A percentile compares a stretch with the other conserved stretches of the same genome.
These are phyloP conservation scores for Gambusia affinis DNA, from an alignment of 2,113 vertebrate species.

Conservation along the genomic window DNA sequence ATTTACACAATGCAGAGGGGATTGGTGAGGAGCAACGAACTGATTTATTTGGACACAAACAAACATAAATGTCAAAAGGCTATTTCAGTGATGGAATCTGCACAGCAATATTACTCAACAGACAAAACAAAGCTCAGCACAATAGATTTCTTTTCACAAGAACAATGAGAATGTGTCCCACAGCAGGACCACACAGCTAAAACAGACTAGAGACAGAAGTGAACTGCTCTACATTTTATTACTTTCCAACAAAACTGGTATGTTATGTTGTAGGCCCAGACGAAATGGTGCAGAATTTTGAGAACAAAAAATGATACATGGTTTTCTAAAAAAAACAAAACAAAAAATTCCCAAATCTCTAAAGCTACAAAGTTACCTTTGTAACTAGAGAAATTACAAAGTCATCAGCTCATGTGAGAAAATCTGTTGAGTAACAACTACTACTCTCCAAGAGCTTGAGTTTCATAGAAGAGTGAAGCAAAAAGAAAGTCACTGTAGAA, in stretches of 20 bases:
- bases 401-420: not conserved
- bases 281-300: no score
- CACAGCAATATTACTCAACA: not conserved
- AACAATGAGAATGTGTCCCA: not conserved
- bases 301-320: no score
- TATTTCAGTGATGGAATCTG: constrained; percentile 34
- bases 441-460: not conserved
- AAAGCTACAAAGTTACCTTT: no score
- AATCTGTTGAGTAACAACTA: not conserved
- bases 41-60: constrained; percentile 33
- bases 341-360: no score
- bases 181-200: not conserved
- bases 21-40: not conserved
- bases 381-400: not conserved
- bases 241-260: no score
- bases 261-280: no score
- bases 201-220: not conserved
- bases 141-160: not conserved
- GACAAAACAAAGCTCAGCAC: constrained; percentile 5
- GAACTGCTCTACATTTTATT: not conserved
- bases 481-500: not conserved
- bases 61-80: constrained; percentile 58
- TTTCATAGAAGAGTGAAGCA: not conserved
- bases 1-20: not conserved
- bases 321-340: no score